Percentiles rank a stretch among this genome's conserved stretches.
Conservation (phyloP, 2,888 invertebrate genomes). For the Meiosimyza decipiens region DNA sequence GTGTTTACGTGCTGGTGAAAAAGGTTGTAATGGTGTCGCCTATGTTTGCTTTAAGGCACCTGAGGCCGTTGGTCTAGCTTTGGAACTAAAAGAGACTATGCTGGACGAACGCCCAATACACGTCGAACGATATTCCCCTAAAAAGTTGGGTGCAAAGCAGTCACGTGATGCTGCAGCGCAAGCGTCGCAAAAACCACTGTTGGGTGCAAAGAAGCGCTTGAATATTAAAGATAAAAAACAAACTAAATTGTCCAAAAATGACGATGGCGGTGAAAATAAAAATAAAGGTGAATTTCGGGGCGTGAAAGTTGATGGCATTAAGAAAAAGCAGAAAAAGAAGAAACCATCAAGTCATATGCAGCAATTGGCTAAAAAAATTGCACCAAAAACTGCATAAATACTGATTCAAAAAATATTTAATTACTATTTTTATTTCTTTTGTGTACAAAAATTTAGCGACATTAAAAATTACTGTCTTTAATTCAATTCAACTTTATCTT, state of each 20-base stretch:
- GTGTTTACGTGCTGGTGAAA: constrained; percentile 56
- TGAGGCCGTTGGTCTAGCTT: constrained; percentile 61
- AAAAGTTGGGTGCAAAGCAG: constrained; percentile 57
- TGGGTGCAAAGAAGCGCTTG: constrained; percentile 48
- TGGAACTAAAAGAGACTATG: constrained; percentile 63
- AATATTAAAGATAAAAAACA: constrained; percentile 45
- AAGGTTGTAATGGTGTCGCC: constrained; percentile 64
- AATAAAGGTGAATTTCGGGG: constrained; percentile 60
- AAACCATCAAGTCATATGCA: constrained; percentile 53
- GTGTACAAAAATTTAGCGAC: too few species aligned
- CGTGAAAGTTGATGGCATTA: constrained; percentile 55
- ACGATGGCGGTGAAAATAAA: not conserved
- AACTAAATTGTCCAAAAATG: constrained; percentile 29
- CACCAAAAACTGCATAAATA: constrained; percentile 50
- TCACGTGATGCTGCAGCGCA: constrained; percentile 48
- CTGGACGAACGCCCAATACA: constrained; percentile 64
- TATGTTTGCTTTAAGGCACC: constrained; percentile 63
- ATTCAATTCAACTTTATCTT: too few species aligned
- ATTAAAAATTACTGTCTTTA: too few species aligned
- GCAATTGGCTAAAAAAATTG: constrained; percentile 63
- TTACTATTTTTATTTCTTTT: not conserved
- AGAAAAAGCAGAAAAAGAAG: constrained; percentile 57
- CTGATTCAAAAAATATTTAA: not conserved
- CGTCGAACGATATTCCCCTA: constrained; percentile 59
- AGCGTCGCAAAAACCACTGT: constrained; percentile 31